A percentile compares a stretch with the other conserved stretches of the same genome.
These are phyloP conservation scores for Coenonympha arcania DNA, from an alignment of 2,888 invertebrate species.

Conservation along the genomic window DNA sequence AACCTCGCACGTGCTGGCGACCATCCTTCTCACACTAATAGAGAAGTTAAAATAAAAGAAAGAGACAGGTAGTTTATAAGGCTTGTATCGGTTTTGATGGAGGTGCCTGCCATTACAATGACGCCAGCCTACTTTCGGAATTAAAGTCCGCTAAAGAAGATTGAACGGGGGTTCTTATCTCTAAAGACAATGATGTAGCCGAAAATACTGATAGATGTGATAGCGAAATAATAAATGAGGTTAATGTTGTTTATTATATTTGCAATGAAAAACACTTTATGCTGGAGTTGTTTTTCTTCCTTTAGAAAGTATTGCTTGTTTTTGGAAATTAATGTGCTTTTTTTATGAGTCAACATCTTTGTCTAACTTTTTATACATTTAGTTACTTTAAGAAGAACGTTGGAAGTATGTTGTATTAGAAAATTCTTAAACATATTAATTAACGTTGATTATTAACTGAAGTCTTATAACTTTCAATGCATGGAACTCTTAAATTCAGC, in stretches of 20 bases:
- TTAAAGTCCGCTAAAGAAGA: slow-evolving; percentile 69
- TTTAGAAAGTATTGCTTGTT: neutral
- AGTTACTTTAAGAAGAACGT: too few species aligned
- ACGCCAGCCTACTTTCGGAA: slow-evolving; percentile 67
- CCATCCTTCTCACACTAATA: slow-evolving; percentile 35
- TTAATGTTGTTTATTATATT: slow-evolving; percentile 15
- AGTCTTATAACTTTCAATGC: too few species aligned
- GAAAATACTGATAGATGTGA: slow-evolving; percentile 61
- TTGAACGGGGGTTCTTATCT: slow-evolving; percentile 63
- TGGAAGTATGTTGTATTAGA: too few species aligned
- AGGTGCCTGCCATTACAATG: slow-evolving; percentile 61
- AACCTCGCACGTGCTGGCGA: slow-evolving; percentile 45
- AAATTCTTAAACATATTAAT: too few species aligned
- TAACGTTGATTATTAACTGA: too few species aligned
- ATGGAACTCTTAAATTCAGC: neutral
- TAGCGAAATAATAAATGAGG: slow-evolving; percentile 37
- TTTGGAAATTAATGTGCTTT: neutral
- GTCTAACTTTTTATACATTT: too few species aligned
- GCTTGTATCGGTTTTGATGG: slow-evolving; percentile 52
- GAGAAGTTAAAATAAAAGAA: slow-evolving; percentile 27
- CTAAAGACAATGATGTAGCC: slow-evolving; percentile 68
- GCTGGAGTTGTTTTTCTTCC: neutral
- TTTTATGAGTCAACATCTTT: too few species aligned
- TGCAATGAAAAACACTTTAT: neutral
- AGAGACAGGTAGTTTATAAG: slow-evolving; percentile 40